Conservation (phyloP, 2,113 vertebrate genomes). For the Corydoras sp. region DNA sequence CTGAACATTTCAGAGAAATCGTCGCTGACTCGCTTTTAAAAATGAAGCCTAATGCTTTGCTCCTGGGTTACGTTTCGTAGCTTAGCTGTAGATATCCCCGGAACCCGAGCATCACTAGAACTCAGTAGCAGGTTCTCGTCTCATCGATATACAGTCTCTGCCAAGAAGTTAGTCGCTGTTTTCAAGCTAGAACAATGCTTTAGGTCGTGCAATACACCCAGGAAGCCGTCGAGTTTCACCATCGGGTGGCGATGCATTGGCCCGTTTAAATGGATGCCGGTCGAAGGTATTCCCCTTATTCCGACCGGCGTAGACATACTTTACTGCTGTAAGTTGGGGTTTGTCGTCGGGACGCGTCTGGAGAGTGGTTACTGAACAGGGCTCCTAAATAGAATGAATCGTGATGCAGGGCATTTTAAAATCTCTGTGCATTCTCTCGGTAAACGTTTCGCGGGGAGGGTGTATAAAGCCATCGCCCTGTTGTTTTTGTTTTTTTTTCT, state of each 20-base stretch:
- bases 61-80: too few relatives aligned
- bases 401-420: constrained; percentile 37
- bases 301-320: constrained; percentile 53
- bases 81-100: too few relatives aligned
- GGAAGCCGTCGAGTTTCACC: background rate
- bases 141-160: constrained; percentile 4
- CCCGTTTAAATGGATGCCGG: constrained; percentile 34
- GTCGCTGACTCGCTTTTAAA: too few relatives aligned
- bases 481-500: constrained; percentile 34
- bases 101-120: too few relatives aligned
- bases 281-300: constrained; percentile 19
- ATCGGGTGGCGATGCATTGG: background rate
- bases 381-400: constrained; percentile 54
- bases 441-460: constrained; percentile 49
- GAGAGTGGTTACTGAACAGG: constrained; percentile 57
- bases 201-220: constrained; percentile 18
- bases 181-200: constrained; percentile 17
- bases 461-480: constrained; percentile 53
- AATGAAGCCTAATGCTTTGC: too few relatives aligned
- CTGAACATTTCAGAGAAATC: too few relatives aligned
- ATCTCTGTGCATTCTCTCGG: constrained; percentile 45
- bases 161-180: constrained; percentile 31
- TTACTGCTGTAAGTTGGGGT: constrained; percentile 76
- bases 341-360: constrained; percentile 61
- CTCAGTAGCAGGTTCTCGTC: too few relatives aligned